A percentile compares a stretch with the other conserved stretches of the same genome.
phyloP scores from a whole-genome alignment of 2,113 vertebrate species.

The Pterocles gutturalis region DNA sequence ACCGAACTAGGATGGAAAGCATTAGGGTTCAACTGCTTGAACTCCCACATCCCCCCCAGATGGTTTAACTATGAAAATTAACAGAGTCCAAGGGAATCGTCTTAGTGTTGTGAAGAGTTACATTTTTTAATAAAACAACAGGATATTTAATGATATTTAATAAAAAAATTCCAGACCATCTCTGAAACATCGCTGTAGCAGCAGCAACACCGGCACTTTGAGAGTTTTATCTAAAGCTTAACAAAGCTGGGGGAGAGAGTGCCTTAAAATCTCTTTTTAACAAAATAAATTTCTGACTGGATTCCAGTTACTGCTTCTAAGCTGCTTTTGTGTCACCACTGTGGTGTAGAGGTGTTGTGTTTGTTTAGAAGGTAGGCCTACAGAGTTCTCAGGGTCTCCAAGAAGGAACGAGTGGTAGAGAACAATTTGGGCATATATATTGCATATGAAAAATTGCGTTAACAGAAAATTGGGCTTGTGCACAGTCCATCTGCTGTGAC shows the following conservation, averaged over 20 bases:
- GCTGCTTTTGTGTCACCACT: neutral
- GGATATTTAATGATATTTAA: neutral
- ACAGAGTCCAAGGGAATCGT: neutral
- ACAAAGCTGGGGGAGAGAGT: neutral
- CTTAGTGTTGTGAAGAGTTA: neutral
- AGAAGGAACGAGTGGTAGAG: neutral
- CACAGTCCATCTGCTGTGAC: neutral
- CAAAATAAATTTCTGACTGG: neutral
- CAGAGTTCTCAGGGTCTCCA: neutral
- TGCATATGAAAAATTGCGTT: neutral
- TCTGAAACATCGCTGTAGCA: neutral
- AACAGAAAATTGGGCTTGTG: neutral
- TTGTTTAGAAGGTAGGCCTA: neutral
- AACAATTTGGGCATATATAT: neutral
- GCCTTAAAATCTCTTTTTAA: neutral
- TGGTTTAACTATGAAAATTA: neutral
- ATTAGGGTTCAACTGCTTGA: slow-evolving; percentile 4
- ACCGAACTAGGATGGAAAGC: neutral
- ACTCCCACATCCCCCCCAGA: neutral
- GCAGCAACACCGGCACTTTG: neutral
- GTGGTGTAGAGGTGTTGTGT: neutral
- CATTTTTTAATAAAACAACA: neutral
- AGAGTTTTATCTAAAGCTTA: neutral
- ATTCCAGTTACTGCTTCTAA: neutral
- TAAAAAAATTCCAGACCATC: neutral